These are phyloP conservation scores for Anticlea derivata DNA, from an alignment of 2,888 invertebrate species.

Conservation along the genomic window DNA sequence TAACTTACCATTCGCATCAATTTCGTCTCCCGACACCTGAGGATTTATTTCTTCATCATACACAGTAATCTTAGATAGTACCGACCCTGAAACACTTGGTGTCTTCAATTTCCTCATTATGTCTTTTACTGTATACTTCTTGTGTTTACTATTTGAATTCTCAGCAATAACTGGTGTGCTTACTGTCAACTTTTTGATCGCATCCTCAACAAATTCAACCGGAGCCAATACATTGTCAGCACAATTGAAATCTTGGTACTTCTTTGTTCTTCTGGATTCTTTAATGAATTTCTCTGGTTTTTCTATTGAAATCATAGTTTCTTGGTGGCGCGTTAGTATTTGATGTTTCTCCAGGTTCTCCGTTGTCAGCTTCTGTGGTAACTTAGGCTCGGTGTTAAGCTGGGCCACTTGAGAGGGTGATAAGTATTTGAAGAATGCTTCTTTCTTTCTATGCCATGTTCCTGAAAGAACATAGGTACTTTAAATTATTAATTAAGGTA, in stretches of 20 bases:
- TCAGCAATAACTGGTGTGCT: too few species aligned
- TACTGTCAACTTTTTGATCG: conserved; percentile 3
- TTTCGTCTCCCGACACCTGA: neutral
- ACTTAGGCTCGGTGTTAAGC: neutral
- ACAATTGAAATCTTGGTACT: conserved; percentile 10
- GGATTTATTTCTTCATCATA: conserved; percentile 16
- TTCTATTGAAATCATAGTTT: too few species aligned
- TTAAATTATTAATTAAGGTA: too few species aligned
- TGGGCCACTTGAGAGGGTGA: neutral
- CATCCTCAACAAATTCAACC: conserved; percentile 13
- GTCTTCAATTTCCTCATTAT: neutral
- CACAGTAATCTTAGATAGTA: neutral
- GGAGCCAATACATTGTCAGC: neutral
- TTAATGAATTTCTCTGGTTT: neutral
- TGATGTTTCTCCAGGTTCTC: conserved; percentile 18
- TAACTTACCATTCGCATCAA: neutral
- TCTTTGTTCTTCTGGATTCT: neutral
- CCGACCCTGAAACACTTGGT: neutral
- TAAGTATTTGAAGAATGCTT: conserved; percentile 5
- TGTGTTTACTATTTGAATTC: neutral
- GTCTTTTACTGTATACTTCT: neutral
- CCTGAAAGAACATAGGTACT: neutral
- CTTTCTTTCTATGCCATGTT: conserved; percentile 12
- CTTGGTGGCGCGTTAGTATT: neutral
- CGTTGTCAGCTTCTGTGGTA: conserved; percentile 4